A percentile compares a stretch with the other conserved stretches of the same genome.
Evolutionary conservation across 2,888 invertebrate species (phyloP).

Genomic region (Deilephila porcellus): DNA sequence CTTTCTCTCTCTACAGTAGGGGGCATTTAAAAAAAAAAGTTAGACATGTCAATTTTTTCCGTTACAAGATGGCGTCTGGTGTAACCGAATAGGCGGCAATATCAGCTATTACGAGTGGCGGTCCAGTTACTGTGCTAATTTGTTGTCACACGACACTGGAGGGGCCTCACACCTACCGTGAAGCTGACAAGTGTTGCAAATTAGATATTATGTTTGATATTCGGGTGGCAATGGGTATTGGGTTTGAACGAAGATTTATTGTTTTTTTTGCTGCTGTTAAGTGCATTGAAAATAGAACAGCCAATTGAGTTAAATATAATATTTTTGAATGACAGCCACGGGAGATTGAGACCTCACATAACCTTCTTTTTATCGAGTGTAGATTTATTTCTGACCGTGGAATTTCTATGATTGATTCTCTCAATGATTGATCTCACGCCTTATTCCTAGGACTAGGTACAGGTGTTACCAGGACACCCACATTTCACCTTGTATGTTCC

Average conservation of each 20-base stretch:
- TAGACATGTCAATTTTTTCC: not conserved
- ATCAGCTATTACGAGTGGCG: slow-evolving; percentile 39
- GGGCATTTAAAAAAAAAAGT: not conserved
- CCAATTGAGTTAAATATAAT: too few species aligned
- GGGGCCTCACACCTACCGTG: slow-evolving; percentile 14
- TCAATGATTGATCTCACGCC: too few species aligned
- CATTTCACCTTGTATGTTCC: too few species aligned
- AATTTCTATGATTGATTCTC: too few species aligned
- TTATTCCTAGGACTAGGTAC: too few species aligned
- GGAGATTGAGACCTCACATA: too few species aligned
- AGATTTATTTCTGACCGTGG: too few species aligned
- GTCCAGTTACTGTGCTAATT: slow-evolving; percentile 48
- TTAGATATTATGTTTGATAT: slow-evolving; percentile 16
- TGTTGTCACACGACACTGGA: slow-evolving; percentile 42
- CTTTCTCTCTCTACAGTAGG: not conserved
- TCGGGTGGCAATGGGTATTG: not conserved
- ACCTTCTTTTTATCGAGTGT: too few species aligned
- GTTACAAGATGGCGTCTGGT: slow-evolving; percentile 13
- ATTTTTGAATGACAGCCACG: too few species aligned
- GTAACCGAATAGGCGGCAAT: slow-evolving; percentile 40
- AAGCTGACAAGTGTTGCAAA: slow-evolving; percentile 25
- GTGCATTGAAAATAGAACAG: too few species aligned
- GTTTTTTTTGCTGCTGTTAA: too few species aligned
- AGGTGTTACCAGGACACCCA: too few species aligned
- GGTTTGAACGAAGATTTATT: not conserved